Evolutionary conservation across 1,140 invertebrate genomes (phyloP).

Genomic region (Cylas formicarius): DNA sequence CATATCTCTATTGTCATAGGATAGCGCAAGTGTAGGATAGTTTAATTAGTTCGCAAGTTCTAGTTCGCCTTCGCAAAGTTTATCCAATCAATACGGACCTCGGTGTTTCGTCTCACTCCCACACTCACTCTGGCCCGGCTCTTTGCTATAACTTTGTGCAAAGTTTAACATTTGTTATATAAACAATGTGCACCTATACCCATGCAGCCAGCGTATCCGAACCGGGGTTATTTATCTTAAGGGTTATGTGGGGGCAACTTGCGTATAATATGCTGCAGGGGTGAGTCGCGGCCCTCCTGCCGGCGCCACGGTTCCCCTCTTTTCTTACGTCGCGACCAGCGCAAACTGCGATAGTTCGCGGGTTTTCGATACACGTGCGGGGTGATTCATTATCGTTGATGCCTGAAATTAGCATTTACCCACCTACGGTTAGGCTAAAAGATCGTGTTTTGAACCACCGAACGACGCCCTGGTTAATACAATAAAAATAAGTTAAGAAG

Average conservation of each 20-base stretch:
- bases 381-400: too few relatives aligned
- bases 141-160: conserved; percentile 28
- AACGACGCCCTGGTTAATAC: too few relatives aligned
- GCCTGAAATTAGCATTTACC: too few relatives aligned
- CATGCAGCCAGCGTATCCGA: conserved; percentile 32
- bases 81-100: conserved; percentile 40
- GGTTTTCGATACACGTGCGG: conserved; percentile 22
- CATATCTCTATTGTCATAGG: conserved; percentile 41
- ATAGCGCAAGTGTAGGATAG: conserved; percentile 36
- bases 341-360: conserved; percentile 19
- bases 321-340: conserved; percentile 1
- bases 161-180: conserved; percentile 41
- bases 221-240: conserved; percentile 33
- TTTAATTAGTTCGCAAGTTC: conserved; percentile 42
- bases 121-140: too few relatives aligned
- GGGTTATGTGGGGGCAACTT: conserved; percentile 29
- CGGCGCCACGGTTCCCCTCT: not conserved
- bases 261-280: conserved; percentile 21
- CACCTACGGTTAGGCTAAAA: too few relatives aligned
- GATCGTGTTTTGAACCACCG: too few relatives aligned
- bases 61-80: conserved; percentile 31
- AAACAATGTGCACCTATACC: conserved; percentile 39
- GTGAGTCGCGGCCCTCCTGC: conserved; percentile 5
- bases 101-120: too few relatives aligned
- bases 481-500: too few relatives aligned